These are phyloP conservation scores for Coenobita brevimanus DNA, from an alignment of 1,140 invertebrate genomes.

Conservation along the genomic window DNA sequence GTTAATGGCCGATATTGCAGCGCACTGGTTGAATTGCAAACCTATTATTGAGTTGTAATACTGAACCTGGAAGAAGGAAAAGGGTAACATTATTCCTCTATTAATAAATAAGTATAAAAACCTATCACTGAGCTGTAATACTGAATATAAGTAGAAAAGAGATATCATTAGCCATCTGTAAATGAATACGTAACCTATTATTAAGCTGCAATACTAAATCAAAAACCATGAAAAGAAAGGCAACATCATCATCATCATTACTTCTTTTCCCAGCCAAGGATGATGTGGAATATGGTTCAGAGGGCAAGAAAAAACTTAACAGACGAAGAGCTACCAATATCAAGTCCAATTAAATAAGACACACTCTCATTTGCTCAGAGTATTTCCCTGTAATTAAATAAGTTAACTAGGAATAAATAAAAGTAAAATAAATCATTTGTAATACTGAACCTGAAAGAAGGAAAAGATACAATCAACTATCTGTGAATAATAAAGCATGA, in stretches of 20 bases:
- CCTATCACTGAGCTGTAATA: too few relatives aligned
- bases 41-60: slow-evolving; percentile 54
- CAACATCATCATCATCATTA: slow-evolving; percentile 59
- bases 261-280: slow-evolving; percentile 60
- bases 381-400: slow-evolving; percentile 53
- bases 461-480: too few relatives aligned
- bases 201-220: too few relatives aligned
- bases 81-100: too few relatives aligned
- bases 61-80: slow-evolving; percentile 58
- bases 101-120: too few relatives aligned
- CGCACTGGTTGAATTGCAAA: slow-evolving; percentile 55
- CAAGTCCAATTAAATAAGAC: slow-evolving; percentile 47
- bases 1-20: slow-evolving; percentile 59
- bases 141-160: too few relatives aligned
- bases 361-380: slow-evolving; percentile 47
- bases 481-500: too few relatives aligned
- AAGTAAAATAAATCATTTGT: slow-evolving; percentile 51
- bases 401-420: too few relatives aligned
- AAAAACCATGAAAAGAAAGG: slow-evolving; percentile 64
- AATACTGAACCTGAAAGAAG: slow-evolving; percentile 61
- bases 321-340: too few relatives aligned
- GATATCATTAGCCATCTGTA: too few relatives aligned
- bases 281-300: slow-evolving; percentile 57
- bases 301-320: too few relatives aligned
- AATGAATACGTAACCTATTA: too few relatives aligned